phyloP scores from a whole-genome alignment of 2,113 vertebrate genomes.

The Phainopepla nitens region DNA sequence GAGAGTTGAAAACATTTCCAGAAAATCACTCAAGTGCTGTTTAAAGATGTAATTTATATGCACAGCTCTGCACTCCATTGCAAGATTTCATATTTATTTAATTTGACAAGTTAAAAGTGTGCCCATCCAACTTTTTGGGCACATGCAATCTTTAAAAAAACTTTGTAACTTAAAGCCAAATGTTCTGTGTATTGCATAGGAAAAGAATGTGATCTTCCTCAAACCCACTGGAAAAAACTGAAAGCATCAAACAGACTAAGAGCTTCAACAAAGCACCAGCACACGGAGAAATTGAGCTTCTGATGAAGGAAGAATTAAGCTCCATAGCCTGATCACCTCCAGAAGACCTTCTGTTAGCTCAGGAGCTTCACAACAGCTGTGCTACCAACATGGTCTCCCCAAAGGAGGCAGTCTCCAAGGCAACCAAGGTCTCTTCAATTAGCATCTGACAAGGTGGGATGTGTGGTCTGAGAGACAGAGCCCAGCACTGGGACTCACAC shows the following conservation, averaged over 20 bases:
- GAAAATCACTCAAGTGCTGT: constrained; percentile 43
- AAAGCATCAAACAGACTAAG: not conserved
- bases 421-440: not conserved
- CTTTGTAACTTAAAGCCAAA: not conserved
- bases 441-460: not conserved
- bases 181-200: not conserved
- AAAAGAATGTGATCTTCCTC: not conserved
- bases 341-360: not conserved
- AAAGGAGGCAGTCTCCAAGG: not conserved
- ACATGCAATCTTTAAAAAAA: not conserved
- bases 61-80: constrained; percentile 40
- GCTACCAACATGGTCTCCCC: not conserved
- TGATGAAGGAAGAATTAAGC: not conserved
- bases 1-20: constrained; percentile 52
- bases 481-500: not conserved
- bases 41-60: constrained; percentile 68
- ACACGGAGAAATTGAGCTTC: not conserved
- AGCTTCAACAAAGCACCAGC: not conserved
- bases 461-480: not conserved
- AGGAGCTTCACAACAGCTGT: not conserved
- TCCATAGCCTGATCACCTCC: not conserved
- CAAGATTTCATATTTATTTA: constrained; percentile 64
- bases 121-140: not conserved
- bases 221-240: not conserved
- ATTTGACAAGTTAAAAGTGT: constrained; percentile 47